phyloP scores from a whole-genome alignment of 2,113 vertebrate species.

The Semnornis frantzii region DNA sequence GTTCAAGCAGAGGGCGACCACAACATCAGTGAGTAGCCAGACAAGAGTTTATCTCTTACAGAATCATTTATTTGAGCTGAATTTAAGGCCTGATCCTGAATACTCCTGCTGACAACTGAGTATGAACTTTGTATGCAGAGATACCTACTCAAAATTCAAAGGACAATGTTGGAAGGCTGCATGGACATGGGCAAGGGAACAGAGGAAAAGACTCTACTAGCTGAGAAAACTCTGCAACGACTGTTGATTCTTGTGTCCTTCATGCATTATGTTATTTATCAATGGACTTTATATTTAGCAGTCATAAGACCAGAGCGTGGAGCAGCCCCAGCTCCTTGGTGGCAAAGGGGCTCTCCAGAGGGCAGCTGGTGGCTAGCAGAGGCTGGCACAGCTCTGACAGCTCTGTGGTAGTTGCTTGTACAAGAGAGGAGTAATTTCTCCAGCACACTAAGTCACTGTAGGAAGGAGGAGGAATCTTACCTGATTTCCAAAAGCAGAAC shows the following conservation, averaged over 20 bases:
- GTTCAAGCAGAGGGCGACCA: not conserved
- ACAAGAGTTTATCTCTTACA: not conserved
- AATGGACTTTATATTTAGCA: slow-evolving; percentile 20
- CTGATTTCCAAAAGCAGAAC: slow-evolving; percentile 44
- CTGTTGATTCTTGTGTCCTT: not conserved
- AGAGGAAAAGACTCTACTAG: not conserved
- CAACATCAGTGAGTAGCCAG: not conserved
- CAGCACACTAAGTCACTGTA: slow-evolving; percentile 47
- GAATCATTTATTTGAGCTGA: not conserved
- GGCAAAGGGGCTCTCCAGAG: not conserved
- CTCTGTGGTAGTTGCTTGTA: not conserved
- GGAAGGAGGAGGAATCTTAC: slow-evolving; percentile 44
- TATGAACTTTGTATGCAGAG: not conserved
- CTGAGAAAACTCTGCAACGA: not conserved
- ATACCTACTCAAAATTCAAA: not conserved
- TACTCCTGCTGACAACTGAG: not conserved
- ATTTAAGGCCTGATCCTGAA: not conserved
- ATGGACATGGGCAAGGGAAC: not conserved
- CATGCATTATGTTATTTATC: slow-evolving; percentile 14
- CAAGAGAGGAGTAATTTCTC: slow-evolving; percentile 10
- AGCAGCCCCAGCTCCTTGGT: not conserved
- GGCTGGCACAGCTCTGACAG: slow-evolving; percentile 1
- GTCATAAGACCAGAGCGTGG: not conserved
- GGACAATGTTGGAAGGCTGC: not conserved
- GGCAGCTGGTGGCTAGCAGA: not conserved